These are phyloP conservation scores for Stomorhina lunata DNA, from an alignment of 2,888 invertebrate genomes.

Conservation along the genomic window DNA sequence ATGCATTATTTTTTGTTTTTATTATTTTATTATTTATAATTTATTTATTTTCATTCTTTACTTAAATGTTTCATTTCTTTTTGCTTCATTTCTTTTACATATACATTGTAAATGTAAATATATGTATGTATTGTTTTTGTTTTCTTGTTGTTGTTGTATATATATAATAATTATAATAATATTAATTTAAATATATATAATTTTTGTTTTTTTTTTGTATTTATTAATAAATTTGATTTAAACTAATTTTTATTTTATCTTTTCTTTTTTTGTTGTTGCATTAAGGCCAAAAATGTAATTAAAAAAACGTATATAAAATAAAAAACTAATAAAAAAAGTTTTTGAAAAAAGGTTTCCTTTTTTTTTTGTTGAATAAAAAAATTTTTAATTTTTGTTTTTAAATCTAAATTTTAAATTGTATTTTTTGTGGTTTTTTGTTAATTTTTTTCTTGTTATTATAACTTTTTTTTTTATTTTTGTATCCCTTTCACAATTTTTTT, in stretches of 20 bases:
- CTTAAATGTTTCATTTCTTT: conserved; percentile 6
- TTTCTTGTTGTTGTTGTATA: conserved; percentile 40
- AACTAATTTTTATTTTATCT: conserved; percentile 64
- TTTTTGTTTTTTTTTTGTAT: background rate
- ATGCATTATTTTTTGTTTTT: conserved; percentile 48
- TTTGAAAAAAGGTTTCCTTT: conserved; percentile 49
- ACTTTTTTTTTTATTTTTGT: conserved; percentile 45
- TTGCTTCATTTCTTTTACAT: conserved; percentile 42
- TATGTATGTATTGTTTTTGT: conserved; percentile 48
- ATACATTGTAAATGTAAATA: conserved; percentile 67
- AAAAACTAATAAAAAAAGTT: conserved; percentile 45
- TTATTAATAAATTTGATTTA: conserved; percentile 66
- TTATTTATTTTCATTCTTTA: too few species aligned
- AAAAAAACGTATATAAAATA: conserved; percentile 56
- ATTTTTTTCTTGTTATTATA: conserved; percentile 19
- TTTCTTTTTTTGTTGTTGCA: conserved; percentile 64
- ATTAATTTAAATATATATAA: conserved; percentile 64
- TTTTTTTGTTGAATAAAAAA: conserved; percentile 39
- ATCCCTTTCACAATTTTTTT: conserved; percentile 61
- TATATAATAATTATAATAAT: conserved; percentile 49
- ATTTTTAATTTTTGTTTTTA: conserved; percentile 31
- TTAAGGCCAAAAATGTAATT: conserved; percentile 77
- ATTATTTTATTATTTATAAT: too few species aligned
- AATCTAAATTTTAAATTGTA: conserved; percentile 61
- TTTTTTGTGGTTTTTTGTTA: conserved; percentile 39